Percentiles rank a stretch among this genome's conserved stretches.
These are phyloP conservation scores for Tenthredo amoena DNA, from an alignment of 2,888 invertebrate species.

Conservation along the genomic window DNA sequence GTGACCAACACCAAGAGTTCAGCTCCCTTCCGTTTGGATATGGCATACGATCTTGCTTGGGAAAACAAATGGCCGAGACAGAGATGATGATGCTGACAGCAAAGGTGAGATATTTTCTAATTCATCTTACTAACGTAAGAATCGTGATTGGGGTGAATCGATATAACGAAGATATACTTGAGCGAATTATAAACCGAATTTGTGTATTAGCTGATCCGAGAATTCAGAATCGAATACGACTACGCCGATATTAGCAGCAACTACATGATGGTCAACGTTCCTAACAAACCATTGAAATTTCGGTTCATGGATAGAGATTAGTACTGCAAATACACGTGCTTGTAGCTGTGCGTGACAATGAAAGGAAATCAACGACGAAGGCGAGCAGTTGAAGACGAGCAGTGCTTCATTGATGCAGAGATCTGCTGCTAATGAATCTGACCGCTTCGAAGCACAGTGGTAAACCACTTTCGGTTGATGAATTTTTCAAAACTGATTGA, in stretches of 20 bases:
- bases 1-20: conserved; percentile 78
- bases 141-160: background rate
- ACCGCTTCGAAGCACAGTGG: background rate
- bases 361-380: background rate
- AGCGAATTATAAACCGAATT: conserved; percentile 9
- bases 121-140: background rate
- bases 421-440: background rate
- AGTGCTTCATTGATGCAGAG: background rate
- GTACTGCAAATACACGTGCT: background rate
- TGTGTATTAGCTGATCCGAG: conserved; percentile 80
- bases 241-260: conserved; percentile 83
- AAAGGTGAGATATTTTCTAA: conserved; percentile 76
- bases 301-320: conserved; percentile 82
- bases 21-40: conserved; percentile 84
- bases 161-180: background rate
- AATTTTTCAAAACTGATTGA: background rate
- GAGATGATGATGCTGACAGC: conserved; percentile 81
- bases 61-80: conserved; percentile 82
- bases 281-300: conserved; percentile 83
- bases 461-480: background rate
- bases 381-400: background rate
- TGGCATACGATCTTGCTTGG: conserved; percentile 83
- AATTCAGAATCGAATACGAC: conserved; percentile 84
- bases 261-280: conserved; percentile 81
- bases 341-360: background rate